phyloP scores from a whole-genome alignment of 2,113 vertebrate species.

The Cyrtonyx montezumae region DNA sequence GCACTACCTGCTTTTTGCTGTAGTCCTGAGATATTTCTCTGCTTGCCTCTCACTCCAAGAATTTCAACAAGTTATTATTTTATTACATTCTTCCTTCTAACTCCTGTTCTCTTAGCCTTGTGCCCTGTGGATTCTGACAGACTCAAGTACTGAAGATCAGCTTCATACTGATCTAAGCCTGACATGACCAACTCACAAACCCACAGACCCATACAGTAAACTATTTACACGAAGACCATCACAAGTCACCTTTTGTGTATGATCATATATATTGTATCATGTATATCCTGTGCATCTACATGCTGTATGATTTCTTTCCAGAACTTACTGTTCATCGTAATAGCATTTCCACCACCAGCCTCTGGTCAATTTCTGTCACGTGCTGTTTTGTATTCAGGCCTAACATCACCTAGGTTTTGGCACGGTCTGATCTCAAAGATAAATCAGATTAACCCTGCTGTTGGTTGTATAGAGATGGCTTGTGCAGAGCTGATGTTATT shows the following conservation, averaged over 20 bases:
- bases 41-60: not conserved
- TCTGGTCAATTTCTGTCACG: not conserved
- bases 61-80: not conserved
- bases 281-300: not conserved
- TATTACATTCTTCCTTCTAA: not conserved
- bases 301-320: not conserved
- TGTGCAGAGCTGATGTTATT: not conserved
- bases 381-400: not conserved
- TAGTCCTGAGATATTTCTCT: not conserved
- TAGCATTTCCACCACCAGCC: not conserved
- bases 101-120: not conserved
- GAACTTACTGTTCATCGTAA: not conserved
- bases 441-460: not conserved
- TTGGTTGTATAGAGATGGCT: not conserved
- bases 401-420: not conserved
- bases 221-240: not conserved
- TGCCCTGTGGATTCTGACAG: rapidly evolving
- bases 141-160: not conserved
- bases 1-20: not conserved
- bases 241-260: not conserved
- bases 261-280: not conserved
- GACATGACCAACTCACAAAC: not conserved
- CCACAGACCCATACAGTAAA: not conserved
- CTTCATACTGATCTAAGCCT: not conserved
- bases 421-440: not conserved